These are phyloP conservation scores for Equus przewalskii DNA, from an alignment of 2,113 vertebrate species.

Conservation along the genomic window DNA sequence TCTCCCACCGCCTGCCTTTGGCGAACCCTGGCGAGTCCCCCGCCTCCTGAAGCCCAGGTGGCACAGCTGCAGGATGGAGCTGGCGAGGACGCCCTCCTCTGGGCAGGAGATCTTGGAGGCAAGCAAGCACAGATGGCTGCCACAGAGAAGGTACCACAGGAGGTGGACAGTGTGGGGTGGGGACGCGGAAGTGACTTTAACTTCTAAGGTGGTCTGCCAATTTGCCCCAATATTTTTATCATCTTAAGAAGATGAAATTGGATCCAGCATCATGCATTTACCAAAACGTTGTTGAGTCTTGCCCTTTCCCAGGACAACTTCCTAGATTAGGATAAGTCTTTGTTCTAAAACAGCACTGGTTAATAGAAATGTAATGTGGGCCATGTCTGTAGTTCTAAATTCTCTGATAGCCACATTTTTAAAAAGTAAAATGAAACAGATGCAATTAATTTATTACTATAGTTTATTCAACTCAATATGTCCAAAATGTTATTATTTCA, in stretches of 20 bases:
- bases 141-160: fast-evolving
- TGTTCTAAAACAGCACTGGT: not conserved
- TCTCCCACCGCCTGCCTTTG: not conserved
- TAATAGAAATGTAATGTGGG: not conserved
- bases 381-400: not conserved
- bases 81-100: not conserved
- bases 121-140: fast-evolving
- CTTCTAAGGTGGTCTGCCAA: not conserved
- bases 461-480: not conserved
- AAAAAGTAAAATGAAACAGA: not conserved
- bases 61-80: not conserved
- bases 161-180: fast-evolving
- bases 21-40: not conserved
- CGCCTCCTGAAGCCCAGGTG: fast-evolving
- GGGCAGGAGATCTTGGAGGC: not conserved
- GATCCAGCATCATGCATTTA: not conserved
- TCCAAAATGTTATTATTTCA: not conserved
- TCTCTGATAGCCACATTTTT: not conserved
- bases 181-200: not conserved
- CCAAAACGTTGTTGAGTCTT: not conserved
- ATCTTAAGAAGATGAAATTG: not conserved
- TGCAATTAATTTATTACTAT: not conserved
- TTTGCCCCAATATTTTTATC: not conserved
- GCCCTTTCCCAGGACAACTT: too few relatives aligned
- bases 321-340: not conserved